Conservation (phyloP, 2,888 invertebrate genomes). For the Trichogramma dendrolimi region DNA sequence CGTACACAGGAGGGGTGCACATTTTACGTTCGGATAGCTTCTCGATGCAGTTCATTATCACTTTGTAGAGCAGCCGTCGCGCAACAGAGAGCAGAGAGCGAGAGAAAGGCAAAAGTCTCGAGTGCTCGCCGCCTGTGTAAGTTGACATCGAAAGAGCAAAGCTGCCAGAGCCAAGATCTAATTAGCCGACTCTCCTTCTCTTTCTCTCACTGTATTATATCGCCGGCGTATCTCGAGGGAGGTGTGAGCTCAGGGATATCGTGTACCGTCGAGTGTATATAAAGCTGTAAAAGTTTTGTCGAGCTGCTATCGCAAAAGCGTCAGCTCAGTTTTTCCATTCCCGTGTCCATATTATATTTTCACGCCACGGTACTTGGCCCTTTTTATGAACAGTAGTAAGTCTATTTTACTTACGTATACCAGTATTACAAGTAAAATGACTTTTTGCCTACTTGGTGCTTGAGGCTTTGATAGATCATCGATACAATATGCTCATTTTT, state of each 20-base stretch:
- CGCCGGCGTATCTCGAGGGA: slow-evolving; percentile 18
- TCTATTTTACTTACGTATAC: neutral
- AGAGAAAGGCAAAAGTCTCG: neutral
- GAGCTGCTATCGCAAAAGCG: neutral
- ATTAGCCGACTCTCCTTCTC: slow-evolving; percentile 32
- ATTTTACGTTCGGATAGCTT: neutral
- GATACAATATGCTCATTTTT: too few species aligned
- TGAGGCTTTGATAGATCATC: neutral
- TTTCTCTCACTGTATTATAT: neutral
- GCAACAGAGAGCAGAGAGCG: neutral
- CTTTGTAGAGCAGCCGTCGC: slow-evolving; percentile 13
- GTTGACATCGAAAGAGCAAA: slow-evolving; percentile 39
- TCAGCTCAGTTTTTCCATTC: neutral
- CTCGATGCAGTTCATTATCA: slow-evolving; percentile 25
- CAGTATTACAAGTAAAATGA: neutral
- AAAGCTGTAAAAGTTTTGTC: neutral
- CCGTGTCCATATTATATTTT: too few species aligned
- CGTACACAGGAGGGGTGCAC: neutral
- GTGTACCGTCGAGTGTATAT: neutral
- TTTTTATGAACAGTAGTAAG: neutral
- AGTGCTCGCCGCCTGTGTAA: slow-evolving; percentile 23
- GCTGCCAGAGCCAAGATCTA: slow-evolving; percentile 39
- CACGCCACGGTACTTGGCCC: too few species aligned
- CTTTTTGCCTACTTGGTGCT: neutral
- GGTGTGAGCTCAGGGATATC: slow-evolving; percentile 7